Percentiles rank a stretch among this genome's conserved stretches.
Conservation (phyloP, 2,888 invertebrate species). For the Microctonus aethiopoides region DNA sequence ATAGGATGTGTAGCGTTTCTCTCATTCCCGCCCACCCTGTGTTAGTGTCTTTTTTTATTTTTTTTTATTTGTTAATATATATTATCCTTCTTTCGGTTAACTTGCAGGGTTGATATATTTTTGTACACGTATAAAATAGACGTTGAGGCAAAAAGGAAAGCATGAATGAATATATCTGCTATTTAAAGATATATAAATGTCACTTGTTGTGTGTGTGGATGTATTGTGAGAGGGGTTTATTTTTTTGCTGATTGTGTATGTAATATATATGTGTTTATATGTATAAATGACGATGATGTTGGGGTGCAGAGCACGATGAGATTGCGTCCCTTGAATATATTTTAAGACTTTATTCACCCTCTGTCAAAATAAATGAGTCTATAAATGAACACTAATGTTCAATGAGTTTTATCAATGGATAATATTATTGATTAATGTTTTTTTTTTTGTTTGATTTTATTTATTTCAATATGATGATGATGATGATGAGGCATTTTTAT, state of each 20-base stretch:
- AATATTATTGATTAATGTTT: background rate
- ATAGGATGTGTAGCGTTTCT: constrained; percentile 17
- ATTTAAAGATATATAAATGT: background rate
- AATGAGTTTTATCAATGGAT: background rate
- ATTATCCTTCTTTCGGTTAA: background rate
- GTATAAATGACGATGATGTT: background rate
- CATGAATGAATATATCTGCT: background rate
- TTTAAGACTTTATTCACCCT: background rate
- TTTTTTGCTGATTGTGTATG: background rate
- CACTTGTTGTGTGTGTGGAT: background rate
- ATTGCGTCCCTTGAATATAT: background rate
- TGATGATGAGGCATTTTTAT: background rate
- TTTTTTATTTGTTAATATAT: background rate
- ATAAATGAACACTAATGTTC: background rate
- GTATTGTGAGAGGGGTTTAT: background rate
- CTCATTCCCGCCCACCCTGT: constrained; percentile 4
- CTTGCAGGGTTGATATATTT: background rate
- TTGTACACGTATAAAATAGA: background rate
- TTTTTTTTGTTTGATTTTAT: background rate
- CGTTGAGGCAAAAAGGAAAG: background rate
- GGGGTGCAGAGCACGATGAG: background rate
- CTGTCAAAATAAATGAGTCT: background rate
- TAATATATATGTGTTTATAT: background rate
- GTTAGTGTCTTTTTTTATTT: background rate
- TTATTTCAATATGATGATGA: background rate